A percentile compares a stretch with the other conserved stretches of the same genome.
phyloP scores from a whole-genome alignment of 2,113 vertebrate species.

The Sturnira hondurensis region DNA sequence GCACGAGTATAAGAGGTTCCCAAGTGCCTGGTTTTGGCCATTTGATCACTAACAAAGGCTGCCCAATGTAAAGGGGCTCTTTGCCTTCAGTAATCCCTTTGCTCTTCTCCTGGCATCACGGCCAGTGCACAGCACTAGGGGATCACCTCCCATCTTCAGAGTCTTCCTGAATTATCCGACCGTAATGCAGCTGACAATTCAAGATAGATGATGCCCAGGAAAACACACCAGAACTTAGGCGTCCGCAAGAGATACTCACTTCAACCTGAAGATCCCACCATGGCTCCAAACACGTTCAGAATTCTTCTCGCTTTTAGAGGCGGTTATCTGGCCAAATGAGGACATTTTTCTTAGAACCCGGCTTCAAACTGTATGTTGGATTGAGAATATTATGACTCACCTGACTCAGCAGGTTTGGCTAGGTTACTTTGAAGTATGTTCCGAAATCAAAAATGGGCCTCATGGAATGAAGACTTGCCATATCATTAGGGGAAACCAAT shows the following conservation, averaged over 20 bases:
- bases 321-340: background rate
- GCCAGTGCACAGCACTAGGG: background rate
- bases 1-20: background rate
- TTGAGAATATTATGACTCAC: background rate
- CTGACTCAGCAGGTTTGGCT: background rate
- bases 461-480: background rate
- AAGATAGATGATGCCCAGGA: slow-evolving; percentile 9
- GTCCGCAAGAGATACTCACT: background rate
- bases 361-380: slow-evolving; percentile 15
- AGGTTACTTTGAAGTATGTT: slow-evolving; percentile 2
- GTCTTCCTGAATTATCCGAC: background rate
- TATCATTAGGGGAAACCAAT: background rate
- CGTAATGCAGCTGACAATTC: background rate
- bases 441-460: background rate
- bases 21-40: background rate
- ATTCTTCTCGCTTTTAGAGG: background rate
- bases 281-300: background rate
- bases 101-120: background rate
- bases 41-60: background rate
- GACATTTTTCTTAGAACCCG: background rate
- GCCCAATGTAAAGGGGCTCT: background rate
- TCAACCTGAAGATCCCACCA: background rate
- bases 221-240: background rate
- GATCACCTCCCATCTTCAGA: background rate
- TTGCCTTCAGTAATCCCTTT: background rate